Evolutionary conservation across 2,797 vertebrate genomes (phyloP).

Genomic region (Picus viridis): DNA sequence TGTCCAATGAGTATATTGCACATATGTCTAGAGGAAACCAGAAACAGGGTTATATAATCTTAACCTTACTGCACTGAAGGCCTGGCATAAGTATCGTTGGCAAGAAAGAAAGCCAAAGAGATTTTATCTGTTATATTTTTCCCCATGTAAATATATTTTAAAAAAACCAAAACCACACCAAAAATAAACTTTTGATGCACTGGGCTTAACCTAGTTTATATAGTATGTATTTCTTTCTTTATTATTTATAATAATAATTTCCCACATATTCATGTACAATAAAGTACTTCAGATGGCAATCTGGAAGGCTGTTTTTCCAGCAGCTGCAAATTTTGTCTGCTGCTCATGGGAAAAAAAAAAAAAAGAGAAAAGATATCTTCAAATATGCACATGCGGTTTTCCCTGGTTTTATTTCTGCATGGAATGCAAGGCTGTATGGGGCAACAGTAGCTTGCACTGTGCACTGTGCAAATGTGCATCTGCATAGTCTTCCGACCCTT

Average conservation of each 20-base stretch:
- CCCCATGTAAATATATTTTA: slow-evolving; percentile 29
- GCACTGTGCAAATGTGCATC: not conserved
- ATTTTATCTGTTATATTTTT: slow-evolving; percentile 57
- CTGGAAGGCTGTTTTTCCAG: not conserved
- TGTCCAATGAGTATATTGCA: slow-evolving; percentile 52
- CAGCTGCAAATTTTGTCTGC: slow-evolving; percentile 28
- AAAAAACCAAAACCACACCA: not conserved
- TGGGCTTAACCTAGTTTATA: not conserved
- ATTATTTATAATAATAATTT: not conserved
- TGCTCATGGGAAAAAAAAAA: not conserved
- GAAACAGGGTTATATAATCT: slow-evolving; percentile 53
- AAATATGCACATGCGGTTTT: not conserved
- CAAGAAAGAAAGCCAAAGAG: slow-evolving; percentile 15
- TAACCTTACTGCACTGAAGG: slow-evolving; percentile 42
- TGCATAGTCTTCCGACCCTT: not conserved
- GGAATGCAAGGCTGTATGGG: not conserved
- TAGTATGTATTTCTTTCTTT: not conserved
- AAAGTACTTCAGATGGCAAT: not conserved
- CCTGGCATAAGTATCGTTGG: slow-evolving; percentile 6
- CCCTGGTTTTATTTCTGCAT: not conserved
- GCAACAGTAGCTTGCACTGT: not conserved
- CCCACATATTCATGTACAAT: not conserved
- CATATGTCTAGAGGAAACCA: slow-evolving; percentile 55
- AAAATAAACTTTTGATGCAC: slow-evolving; percentile 31
- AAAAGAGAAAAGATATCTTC: not conserved